Evolutionary conservation across 2,888 invertebrate species (phyloP).

Genomic region (Poecilobothrus nobilitatus): DNA sequence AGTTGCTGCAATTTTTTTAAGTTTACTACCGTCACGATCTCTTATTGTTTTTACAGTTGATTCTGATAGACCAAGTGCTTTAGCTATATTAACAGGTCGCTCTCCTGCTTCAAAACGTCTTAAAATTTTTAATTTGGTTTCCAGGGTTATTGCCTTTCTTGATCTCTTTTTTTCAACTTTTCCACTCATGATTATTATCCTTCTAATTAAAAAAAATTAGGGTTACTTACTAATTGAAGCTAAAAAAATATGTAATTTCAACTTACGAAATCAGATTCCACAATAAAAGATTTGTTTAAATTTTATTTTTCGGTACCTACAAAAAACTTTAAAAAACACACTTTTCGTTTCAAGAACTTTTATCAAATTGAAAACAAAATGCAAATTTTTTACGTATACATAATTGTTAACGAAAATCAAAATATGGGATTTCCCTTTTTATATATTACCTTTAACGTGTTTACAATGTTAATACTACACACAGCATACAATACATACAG

Average conservation of each 20-base stretch:
- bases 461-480: no score
- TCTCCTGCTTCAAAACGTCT: conserved; percentile 3
- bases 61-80: neutral
- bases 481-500: no score
- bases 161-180: conserved; percentile 1
- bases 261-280: conserved; percentile 7
- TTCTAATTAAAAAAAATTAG: neutral
- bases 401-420: no score
- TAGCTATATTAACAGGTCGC: conserved; percentile 8
- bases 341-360: conserved; percentile 3
- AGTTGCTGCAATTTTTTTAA: conserved; percentile 16
- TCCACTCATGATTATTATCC: neutral
- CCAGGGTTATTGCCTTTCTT: conserved; percentile 7
- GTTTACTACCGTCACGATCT: conserved; percentile 19
- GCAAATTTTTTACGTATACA: neutral
- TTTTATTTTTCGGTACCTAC: neutral
- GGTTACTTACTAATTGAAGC: conserved; percentile 2
- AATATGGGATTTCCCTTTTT: no score
- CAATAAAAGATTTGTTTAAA: neutral
- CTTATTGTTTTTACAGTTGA: conserved; percentile 16
- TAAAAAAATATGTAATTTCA: conserved; percentile 8
- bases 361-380: neutral
- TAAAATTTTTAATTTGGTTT: conserved; percentile 9
- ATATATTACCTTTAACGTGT: no score
- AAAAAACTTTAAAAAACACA: conserved; percentile 4